Conservation (phyloP, 2,797 vertebrate genomes). For the Cyprinella venusta region DNA sequence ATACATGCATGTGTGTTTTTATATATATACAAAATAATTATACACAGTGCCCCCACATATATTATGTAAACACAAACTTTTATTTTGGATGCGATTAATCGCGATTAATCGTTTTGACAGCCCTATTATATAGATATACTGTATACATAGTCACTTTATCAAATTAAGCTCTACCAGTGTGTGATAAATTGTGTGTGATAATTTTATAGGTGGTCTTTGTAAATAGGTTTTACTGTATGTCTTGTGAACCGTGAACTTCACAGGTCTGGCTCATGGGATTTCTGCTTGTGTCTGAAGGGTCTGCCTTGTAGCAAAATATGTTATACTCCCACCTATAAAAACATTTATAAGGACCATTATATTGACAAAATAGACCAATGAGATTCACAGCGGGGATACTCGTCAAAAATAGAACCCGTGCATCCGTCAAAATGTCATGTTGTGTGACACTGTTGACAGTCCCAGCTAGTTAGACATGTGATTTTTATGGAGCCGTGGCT, state of each 20-base stretch:
- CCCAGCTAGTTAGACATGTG: constrained; percentile 8
- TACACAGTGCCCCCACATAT: too few species aligned
- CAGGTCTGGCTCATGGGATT: not conserved
- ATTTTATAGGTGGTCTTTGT: not conserved
- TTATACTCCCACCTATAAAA: not conserved
- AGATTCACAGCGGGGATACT: not conserved
- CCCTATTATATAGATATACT: too few species aligned
- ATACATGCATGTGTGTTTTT: too few species aligned
- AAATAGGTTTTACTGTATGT: not conserved
- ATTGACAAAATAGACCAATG: not conserved
- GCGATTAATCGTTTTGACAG: too few species aligned
- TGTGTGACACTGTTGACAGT: not conserved
- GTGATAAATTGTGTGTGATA: not conserved
- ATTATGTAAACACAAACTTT: too few species aligned
- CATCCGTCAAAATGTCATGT: not conserved
- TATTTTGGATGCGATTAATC: too few species aligned
- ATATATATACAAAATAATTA: too few species aligned
- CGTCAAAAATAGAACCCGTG: not conserved
- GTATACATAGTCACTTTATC: too few species aligned
- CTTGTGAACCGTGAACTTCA: not conserved
- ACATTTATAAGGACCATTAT: not conserved
- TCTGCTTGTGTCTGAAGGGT: not conserved
- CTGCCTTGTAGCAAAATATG: not conserved
- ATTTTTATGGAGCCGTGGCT: constrained; percentile 4
- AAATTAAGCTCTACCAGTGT: not conserved